Conservation (phyloP, 2,113 vertebrate genomes). For the Paramormyrops kingsleyae region DNA sequence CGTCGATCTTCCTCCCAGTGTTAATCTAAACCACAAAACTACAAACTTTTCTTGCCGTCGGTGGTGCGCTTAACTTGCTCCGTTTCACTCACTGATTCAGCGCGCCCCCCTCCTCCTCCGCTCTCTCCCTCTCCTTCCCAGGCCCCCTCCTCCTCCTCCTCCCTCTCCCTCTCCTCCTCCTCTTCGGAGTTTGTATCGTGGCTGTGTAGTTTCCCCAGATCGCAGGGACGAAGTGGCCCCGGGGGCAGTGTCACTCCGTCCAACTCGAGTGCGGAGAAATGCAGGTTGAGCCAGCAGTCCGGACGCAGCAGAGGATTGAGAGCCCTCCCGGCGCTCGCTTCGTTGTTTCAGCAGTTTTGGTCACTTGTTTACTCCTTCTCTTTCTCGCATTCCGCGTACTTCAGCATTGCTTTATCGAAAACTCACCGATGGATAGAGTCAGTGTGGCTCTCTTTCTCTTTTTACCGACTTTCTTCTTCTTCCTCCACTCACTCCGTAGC, state of each 20-base stretch:
- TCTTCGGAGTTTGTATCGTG: constrained; percentile 22
- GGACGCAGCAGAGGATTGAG: neutral
- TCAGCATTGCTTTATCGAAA: constrained; percentile 5
- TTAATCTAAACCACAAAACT: constrained; percentile 8
- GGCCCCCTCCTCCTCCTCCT: constrained; percentile 10
- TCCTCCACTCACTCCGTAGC: constrained; percentile 20
- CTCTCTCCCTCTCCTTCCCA: constrained; percentile 8
- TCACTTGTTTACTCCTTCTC: constrained; percentile 15
- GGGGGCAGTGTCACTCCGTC: constrained; percentile 16
- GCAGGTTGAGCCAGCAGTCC: constrained; percentile 10
- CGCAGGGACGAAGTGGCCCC: constrained; percentile 13
- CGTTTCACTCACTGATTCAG: constrained; percentile 66
- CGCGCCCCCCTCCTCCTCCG: neutral
- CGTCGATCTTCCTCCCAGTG: constrained; percentile 44
- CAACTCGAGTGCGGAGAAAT: constrained; percentile 2
- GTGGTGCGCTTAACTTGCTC: constrained; percentile 63
- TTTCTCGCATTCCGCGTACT: constrained; percentile 2
- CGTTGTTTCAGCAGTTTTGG: constrained; percentile 7
- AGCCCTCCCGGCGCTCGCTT: neutral
- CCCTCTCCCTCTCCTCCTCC: constrained; percentile 1
- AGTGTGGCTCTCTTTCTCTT: constrained; percentile 12
- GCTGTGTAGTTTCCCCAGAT: constrained; percentile 22
- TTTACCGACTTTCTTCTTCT: constrained; percentile 28
- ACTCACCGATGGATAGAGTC: constrained; percentile 9
- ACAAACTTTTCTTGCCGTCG: constrained; percentile 32